Conservation (phyloP, 1,140 invertebrate genomes). For the Lithobius niger region DNA sequence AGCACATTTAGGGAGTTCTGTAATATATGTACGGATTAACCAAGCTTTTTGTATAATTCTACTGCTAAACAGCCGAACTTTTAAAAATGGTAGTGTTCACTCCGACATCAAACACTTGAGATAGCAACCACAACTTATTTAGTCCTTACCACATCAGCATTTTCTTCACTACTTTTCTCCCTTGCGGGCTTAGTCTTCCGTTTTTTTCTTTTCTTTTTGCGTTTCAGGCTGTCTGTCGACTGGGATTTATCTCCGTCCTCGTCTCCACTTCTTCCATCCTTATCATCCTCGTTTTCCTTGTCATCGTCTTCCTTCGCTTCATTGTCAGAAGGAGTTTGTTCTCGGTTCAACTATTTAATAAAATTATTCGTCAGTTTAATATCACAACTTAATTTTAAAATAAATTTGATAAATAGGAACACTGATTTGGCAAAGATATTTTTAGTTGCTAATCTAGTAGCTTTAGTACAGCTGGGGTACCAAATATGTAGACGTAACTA, state of each 20-base stretch:
- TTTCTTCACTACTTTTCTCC: conserved; percentile 40
- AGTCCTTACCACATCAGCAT: conserved; percentile 35
- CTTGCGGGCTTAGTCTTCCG: conserved; percentile 38
- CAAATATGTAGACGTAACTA: too few species aligned
- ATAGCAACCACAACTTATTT: too few species aligned
- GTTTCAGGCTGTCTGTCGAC: conserved; percentile 23
- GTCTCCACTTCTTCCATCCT: conserved; percentile 11
- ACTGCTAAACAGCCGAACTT: too few species aligned
- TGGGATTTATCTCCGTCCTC: conserved; percentile 16
- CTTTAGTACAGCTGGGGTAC: too few species aligned
- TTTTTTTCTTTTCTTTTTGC: conserved; percentile 36
- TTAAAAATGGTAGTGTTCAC: too few species aligned
- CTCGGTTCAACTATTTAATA: conserved; percentile 34
- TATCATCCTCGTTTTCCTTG: conserved; percentile 41
- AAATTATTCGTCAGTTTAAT: neutral
- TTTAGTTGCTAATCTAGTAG: too few species aligned
- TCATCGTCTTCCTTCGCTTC: conserved; percentile 47
- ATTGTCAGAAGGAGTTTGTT: conserved; percentile 41
- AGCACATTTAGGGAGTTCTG: too few species aligned
- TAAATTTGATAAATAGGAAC: conserved; percentile 8
- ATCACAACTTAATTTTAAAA: too few species aligned
- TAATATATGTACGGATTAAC: too few species aligned
- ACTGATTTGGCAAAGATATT: too few species aligned
- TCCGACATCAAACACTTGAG: too few species aligned
- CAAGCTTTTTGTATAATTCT: too few species aligned